A percentile compares a stretch with the other conserved stretches of the same genome.
Evolutionary conservation across 2,113 vertebrate species (phyloP).

Genomic region (Oreocharis arfaki): DNA sequence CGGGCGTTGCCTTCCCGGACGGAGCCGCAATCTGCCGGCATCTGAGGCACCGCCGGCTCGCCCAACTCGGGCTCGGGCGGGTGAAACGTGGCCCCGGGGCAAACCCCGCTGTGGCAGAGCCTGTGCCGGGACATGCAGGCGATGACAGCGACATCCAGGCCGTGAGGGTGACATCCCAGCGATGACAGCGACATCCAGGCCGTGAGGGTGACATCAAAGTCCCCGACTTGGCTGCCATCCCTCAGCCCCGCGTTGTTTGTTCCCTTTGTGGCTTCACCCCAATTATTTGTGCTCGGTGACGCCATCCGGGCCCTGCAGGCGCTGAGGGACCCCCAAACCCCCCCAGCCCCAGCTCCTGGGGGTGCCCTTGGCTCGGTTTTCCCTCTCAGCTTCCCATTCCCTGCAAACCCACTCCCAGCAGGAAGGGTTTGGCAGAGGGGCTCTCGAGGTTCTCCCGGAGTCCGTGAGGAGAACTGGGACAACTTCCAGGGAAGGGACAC

Average conservation of each 20-base stretch:
- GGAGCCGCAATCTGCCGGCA: background rate
- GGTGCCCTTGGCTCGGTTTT: background rate
- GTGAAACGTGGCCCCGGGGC: background rate
- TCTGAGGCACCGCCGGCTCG: background rate
- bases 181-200: background rate
- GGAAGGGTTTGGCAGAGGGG: background rate
- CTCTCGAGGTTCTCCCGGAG: background rate
- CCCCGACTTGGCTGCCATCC: background rate
- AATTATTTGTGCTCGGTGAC: background rate
- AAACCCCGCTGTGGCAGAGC: background rate
- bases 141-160: background rate
- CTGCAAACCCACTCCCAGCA: background rate
- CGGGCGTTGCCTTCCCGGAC: background rate
- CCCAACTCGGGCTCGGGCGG: background rate
- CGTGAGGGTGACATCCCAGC: background rate
- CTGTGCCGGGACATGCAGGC: background rate
- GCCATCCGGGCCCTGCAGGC: background rate
- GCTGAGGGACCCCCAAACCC: fast-evolving
- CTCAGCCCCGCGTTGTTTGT: background rate
- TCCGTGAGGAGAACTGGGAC: background rate
- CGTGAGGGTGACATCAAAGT: background rate
- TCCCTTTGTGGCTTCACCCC: background rate
- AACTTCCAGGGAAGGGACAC: background rate
- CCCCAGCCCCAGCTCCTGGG: too few relatives aligned
- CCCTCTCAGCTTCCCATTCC: background rate